Percentiles rank a stretch among this genome's conserved stretches.
These are phyloP conservation scores for Platyrinchus mystaceus DNA, from an alignment of 2,797 vertebrate genomes.

Conservation along the genomic window DNA sequence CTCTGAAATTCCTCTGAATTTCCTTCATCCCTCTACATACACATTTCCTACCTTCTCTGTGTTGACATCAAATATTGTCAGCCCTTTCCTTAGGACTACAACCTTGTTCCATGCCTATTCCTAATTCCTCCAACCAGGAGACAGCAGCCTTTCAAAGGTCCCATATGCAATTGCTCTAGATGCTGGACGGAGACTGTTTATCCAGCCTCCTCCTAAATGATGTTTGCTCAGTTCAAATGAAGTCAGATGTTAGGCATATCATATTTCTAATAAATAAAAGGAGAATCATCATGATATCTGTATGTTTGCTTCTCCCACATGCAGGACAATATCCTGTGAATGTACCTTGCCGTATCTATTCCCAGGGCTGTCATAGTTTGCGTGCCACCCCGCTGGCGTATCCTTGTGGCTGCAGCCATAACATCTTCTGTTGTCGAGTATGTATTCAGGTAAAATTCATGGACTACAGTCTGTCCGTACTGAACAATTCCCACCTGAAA, in stretches of 20 bases:
- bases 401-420: conserved; percentile 74
- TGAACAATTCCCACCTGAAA: conserved; percentile 95
- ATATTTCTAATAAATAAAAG: background rate
- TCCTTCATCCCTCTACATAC: background rate
- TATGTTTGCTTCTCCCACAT: background rate
- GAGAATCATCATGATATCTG: fast-evolving
- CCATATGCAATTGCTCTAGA: background rate
- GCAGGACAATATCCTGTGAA: background rate
- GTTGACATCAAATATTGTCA: background rate
- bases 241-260: background rate
- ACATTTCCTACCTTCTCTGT: background rate
- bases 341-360: conserved; percentile 91
- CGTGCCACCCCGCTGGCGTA: conserved; percentile 83
- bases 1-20: background rate
- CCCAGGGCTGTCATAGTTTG: conserved; percentile 91
- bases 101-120: background rate
- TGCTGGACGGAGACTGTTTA: background rate
- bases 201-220: background rate
- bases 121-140: background rate
- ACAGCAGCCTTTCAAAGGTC: background rate
- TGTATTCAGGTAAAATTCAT: conserved; percentile 91
- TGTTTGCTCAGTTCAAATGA: background rate
- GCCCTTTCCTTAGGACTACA: background rate
- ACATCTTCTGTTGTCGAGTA: conserved; percentile 83
- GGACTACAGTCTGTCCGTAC: conserved; percentile 89